These are phyloP conservation scores for Cyanistes caeruleus DNA, from an alignment of 2,113 vertebrate genomes.

Conservation along the genomic window DNA sequence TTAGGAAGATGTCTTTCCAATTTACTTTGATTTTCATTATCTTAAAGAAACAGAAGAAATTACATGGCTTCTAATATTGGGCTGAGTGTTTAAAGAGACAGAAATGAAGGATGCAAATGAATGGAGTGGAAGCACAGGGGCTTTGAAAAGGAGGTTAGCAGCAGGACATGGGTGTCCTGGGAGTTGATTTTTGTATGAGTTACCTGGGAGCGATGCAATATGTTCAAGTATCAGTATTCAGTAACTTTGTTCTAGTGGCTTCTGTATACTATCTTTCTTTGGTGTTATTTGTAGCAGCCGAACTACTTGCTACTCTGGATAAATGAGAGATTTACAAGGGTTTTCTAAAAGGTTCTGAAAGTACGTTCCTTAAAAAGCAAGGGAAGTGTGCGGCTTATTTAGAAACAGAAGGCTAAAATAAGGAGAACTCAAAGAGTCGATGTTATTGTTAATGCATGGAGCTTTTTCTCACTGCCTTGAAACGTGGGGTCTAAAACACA, in stretches of 20 bases:
- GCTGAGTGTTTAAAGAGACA: not conserved
- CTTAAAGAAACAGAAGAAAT: not conserved
- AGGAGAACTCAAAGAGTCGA: not conserved
- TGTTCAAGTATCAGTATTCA: not conserved
- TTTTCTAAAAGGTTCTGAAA: not conserved
- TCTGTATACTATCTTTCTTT: not conserved
- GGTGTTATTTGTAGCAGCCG: not conserved
- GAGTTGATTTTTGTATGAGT: not conserved
- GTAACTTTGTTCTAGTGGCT: not conserved
- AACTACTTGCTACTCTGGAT: not conserved
- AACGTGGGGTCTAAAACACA: not conserved
- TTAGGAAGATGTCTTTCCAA: not conserved
- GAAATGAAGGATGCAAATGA: not conserved
- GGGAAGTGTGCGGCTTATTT: not conserved
- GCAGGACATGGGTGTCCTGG: not conserved
- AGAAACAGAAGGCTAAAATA: not conserved
- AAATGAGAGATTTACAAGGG: not conserved
- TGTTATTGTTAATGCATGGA: fast-evolving
- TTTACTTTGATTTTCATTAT: not conserved
- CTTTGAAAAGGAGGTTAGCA: not conserved
- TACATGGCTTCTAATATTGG: not conserved
- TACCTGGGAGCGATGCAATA: not conserved
- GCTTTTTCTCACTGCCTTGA: not conserved
- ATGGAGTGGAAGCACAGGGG: not conserved
- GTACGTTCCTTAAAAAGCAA: not conserved